phyloP scores from a whole-genome alignment of 2,888 invertebrate species.

The Blastobasis lacticolella region DNA sequence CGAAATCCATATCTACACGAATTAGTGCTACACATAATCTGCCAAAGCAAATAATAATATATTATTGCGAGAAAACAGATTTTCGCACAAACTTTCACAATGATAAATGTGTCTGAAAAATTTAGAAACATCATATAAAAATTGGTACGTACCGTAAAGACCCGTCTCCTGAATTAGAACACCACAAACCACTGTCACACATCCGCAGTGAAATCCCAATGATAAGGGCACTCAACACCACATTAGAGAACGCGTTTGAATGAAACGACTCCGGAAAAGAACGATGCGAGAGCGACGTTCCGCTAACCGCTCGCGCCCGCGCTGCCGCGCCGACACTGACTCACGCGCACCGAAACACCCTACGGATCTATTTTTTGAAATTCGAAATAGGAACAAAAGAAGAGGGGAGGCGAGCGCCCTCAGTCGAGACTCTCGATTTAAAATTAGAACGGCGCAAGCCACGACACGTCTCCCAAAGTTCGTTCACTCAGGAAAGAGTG shows the following conservation, averaged over 20 bases:
- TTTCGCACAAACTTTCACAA: neutral
- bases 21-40: no score
- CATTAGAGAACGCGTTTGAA: slow-evolving; percentile 22
- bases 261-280: slow-evolving; percentile 17
- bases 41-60: neutral
- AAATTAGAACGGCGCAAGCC: slow-evolving; percentile 55
- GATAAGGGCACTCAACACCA: slow-evolving; percentile 28
- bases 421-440: slow-evolving; percentile 40
- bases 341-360: slow-evolving; percentile 64
- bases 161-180: neutral
- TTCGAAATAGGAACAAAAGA: slow-evolving; percentile 71
- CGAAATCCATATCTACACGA: neutral
- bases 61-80: neutral
- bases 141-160: no score
- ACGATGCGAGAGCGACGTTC: no score
- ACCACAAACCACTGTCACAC: slow-evolving; percentile 4
- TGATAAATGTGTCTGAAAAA: neutral
- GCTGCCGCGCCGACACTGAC: slow-evolving; percentile 65
- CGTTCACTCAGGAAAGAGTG: slow-evolving; percentile 60
- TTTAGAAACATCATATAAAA: no score
- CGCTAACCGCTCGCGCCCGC: slow-evolving; percentile 42
- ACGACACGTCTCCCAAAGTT: slow-evolving; percentile 43
- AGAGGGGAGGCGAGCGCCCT: slow-evolving; percentile 68
- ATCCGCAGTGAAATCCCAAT: slow-evolving; percentile 4
- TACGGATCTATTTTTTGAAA: slow-evolving; percentile 64